These are phyloP conservation scores for Ectemnius cavifrons DNA, from an alignment of 2,888 invertebrate species.

Conservation along the genomic window DNA sequence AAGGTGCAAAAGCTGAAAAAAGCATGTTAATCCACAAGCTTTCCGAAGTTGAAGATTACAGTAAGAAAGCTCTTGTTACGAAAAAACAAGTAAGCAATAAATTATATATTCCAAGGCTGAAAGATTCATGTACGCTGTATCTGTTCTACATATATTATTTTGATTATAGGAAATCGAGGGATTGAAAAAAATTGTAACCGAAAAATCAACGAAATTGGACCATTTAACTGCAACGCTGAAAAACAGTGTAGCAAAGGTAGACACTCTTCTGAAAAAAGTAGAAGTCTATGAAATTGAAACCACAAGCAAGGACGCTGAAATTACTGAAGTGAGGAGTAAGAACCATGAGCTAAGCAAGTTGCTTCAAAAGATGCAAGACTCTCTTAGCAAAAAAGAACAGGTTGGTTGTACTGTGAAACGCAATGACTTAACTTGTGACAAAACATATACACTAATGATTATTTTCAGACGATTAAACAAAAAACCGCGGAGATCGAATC, in stretches of 20 bases:
- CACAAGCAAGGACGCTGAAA: conserved; percentile 39
- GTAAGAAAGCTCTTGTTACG: conserved; percentile 57
- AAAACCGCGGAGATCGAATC: conserved; percentile 65
- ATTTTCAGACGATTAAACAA: conserved; percentile 63
- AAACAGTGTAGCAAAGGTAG: conserved; percentile 21
- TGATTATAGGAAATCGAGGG: conserved; percentile 65
- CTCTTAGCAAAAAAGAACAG: conserved; percentile 66
- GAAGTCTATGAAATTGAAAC: conserved; percentile 61
- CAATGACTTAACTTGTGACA: no score
- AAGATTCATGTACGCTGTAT: no score
- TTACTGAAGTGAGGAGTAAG: conserved; percentile 48
- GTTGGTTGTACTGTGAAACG: conserved; percentile 33
- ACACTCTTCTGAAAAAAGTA: conserved; percentile 54
- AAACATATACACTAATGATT: no score
- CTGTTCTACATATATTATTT: conserved; percentile 8
- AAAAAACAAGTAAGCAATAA: conserved; percentile 62
- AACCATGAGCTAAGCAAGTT: conserved; percentile 57
- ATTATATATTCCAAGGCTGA: no score
- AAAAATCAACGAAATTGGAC: conserved; percentile 64
- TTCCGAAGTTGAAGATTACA: conserved; percentile 64
- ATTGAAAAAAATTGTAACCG: conserved; percentile 68
- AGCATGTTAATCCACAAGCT: conserved; percentile 63
- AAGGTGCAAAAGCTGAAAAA: conserved; percentile 76
- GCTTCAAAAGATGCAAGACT: conserved; percentile 64
- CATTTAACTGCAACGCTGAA: conserved; percentile 45